Percentiles rank a stretch among this genome's conserved stretches.
phyloP scores from a whole-genome alignment of 2,113 vertebrate species.

The Leptosomus discolor region DNA sequence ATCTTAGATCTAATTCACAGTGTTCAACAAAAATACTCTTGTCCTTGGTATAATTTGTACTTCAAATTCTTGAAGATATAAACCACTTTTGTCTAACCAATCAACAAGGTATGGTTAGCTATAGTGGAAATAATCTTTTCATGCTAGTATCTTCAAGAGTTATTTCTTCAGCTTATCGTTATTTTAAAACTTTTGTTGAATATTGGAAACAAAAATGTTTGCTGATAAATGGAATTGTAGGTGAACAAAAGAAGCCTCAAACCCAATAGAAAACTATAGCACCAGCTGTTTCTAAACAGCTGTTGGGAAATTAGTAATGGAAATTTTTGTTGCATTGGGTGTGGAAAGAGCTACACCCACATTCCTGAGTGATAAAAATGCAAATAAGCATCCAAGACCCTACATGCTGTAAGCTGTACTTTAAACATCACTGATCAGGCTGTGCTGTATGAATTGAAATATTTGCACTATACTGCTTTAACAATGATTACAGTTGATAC shows the following conservation, averaged over 20 bases:
- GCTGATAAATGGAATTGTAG: neutral
- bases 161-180: neutral
- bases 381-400: neutral
- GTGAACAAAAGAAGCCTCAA: neutral
- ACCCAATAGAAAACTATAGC: neutral
- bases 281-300: neutral
- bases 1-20: neutral
- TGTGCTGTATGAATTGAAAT: neutral
- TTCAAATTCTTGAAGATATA: neutral
- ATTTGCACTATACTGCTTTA: rapidly evolving
- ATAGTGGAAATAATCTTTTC: neutral
- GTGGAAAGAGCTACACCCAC: constrained; percentile 10
- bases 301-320: constrained; percentile 21
- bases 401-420: neutral
- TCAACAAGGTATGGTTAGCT: neutral
- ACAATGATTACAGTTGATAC: neutral
- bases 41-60: neutral
- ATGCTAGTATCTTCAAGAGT: neutral
- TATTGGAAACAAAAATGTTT: neutral
- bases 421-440: neutral
- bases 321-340: neutral
- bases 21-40: neutral
- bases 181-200: neutral
- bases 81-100: neutral
- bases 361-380: constrained; percentile 2